Evolutionary conservation across 2,797 vertebrate genomes (phyloP).

Genomic region (Argya squamiceps): DNA sequence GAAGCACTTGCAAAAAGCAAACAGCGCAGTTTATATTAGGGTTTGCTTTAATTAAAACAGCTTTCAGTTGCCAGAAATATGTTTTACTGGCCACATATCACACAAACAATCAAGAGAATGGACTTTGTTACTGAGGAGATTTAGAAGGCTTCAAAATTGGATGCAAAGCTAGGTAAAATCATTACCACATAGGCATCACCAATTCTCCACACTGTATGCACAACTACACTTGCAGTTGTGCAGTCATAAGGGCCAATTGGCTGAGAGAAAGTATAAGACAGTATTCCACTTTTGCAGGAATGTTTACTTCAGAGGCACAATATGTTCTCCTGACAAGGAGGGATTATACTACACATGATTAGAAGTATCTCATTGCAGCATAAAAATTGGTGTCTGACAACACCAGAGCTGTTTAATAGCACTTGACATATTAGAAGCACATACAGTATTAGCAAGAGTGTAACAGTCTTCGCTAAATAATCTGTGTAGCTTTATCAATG

Average conservation of each 20-base stretch:
- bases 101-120: neutral
- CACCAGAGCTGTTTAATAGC: neutral
- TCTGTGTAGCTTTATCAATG: neutral
- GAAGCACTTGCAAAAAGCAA: neutral
- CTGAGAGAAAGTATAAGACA: neutral
- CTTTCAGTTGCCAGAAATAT: neutral
- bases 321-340: neutral
- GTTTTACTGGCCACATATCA: slow-evolving; percentile 1
- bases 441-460: neutral
- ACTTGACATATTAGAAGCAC: neutral
- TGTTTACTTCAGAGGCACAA: neutral
- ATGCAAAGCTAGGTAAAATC: slow-evolving; percentile 13
- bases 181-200: neutral
- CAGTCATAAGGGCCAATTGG: neutral
- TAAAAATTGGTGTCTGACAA: slow-evolving; percentile 12
- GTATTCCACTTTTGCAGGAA: neutral
- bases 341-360: neutral
- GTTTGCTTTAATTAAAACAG: neutral
- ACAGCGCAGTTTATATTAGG: neutral
- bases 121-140: neutral
- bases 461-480: neutral
- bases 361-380: neutral
- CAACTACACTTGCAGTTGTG: neutral
- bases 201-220: neutral
- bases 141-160: slow-evolving; percentile 6